Evolutionary conservation across 2,888 invertebrate genomes (phyloP), one percentile per base, ranked within the genome.

Genomic region (Hoplodrina blanda): DNA sequence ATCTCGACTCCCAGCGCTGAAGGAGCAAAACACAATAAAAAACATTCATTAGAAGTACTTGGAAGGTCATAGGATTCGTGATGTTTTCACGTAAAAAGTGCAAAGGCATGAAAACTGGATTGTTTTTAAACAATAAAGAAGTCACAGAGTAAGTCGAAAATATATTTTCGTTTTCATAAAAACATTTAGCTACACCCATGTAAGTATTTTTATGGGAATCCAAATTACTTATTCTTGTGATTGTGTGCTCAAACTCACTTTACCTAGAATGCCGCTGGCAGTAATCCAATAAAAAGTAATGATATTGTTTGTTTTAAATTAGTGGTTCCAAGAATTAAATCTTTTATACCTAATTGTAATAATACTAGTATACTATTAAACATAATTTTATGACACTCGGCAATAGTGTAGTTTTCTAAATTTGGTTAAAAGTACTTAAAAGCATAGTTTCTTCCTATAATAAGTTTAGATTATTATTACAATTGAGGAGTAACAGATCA

Each of bases 1-100:
- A 62, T 54, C 67, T 62, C 15, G 44, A 56, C 49, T 57, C 62
- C 62, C 25, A 52, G 25, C 68, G 41, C 59, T 50, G 50, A 65
- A 37, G 63, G 13, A 62, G n/a, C 10, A 66, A 62, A 69, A 71
- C 62, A 63, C 44, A 66, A 57, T 81, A 69, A 66, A 64, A 25
- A 62, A 56, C 52, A 62, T 71, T 65, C 30, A 60, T 64, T 68
- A 59, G 1, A 46, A 46, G n/a, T n/a, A 60, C 61, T 70, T 53
- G 46, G 17, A 56, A 68, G 60, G 65, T 71, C 56, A 65, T 41
- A 17, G 6, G 49, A 41, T 37, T 3, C 4, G n/a, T 54, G 46
- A 55, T 55, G 61, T 62, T 64, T 67, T 63, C 56, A 30, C 5
- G 52, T 63, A 55, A 73, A 74, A 61, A 59, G 25, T 46, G 44